Conservation (phyloP, 2,888 invertebrate species). For the Esperia sulphurella region DNA sequence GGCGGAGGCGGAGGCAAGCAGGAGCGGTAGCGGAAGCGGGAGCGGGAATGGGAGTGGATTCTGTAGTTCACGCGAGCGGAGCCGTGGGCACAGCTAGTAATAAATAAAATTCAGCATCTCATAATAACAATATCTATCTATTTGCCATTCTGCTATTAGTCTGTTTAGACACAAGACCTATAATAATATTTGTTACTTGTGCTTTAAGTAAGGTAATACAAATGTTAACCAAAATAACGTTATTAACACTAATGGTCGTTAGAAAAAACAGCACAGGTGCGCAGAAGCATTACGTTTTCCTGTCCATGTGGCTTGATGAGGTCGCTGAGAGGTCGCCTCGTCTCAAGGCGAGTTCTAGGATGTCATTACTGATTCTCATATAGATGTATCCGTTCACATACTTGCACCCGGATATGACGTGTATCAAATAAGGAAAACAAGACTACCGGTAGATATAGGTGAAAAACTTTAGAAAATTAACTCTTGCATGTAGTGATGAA, state of each 20-base stretch:
- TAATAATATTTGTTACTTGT: too few relatives aligned
- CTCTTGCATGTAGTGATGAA: too few relatives aligned
- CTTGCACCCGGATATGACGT: slow-evolving; percentile 8
- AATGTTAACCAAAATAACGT: background rate
- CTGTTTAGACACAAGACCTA: too few relatives aligned
- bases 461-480: too few relatives aligned
- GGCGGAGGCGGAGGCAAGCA: too few relatives aligned
- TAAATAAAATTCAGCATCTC: background rate
- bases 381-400: slow-evolving; percentile 5
- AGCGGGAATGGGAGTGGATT: too few relatives aligned
- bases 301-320: slow-evolving; percentile 15
- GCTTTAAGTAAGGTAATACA: too few relatives aligned
- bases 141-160: too few relatives aligned
- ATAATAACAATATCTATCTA: background rate
- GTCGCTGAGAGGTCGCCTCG: slow-evolving; percentile 25
- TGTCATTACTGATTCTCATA: slow-evolving; percentile 13
- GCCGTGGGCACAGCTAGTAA: too few relatives aligned
- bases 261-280: slow-evolving; percentile 7
- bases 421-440: background rate
- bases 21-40: too few relatives aligned
- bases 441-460: too few relatives aligned
- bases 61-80: too few relatives aligned
- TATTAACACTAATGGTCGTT: background rate
- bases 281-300: slow-evolving; percentile 18
- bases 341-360: slow-evolving; percentile 21